These are phyloP conservation scores for Archips crataeganus DNA, from an alignment of 2,888 invertebrate species.

Conservation along the genomic window DNA sequence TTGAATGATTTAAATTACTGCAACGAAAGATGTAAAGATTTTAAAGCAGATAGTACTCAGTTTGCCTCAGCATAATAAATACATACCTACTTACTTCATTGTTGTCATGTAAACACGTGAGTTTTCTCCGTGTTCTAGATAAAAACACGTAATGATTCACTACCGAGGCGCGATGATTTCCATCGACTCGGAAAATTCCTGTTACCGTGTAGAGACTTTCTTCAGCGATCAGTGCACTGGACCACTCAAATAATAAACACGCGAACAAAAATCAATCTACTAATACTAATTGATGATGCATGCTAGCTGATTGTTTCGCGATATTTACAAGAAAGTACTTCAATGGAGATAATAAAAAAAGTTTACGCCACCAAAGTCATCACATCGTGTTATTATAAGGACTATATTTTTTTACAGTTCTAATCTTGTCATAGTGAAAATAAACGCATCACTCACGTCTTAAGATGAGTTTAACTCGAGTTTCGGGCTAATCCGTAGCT, in stretches of 20 bases:
- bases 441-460: no score
- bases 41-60: not conserved
- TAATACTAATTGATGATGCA: not conserved
- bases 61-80: slow-evolving; percentile 6
- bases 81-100: slow-evolving; percentile 30
- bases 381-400: no score
- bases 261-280: slow-evolving; percentile 54
- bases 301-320: not conserved
- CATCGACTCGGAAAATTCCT: slow-evolving; percentile 84
- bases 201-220: slow-evolving; percentile 80
- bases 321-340: not conserved
- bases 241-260: slow-evolving; percentile 53
- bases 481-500: no score
- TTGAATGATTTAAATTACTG: not conserved
- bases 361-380: no score
- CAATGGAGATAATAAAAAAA: no score
- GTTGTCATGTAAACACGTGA: slow-evolving; percentile 50
- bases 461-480: no score
- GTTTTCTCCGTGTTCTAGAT: slow-evolving; percentile 69
- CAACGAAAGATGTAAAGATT: not conserved
- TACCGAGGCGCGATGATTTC: slow-evolving; percentile 75
- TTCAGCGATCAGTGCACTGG: slow-evolving; percentile 67
- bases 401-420: no score
- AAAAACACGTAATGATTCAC: slow-evolving; percentile 80
- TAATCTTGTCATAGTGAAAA: no score